phyloP scores from a whole-genome alignment of 2,888 invertebrate species.

The Ectropis crepuscularia region DNA sequence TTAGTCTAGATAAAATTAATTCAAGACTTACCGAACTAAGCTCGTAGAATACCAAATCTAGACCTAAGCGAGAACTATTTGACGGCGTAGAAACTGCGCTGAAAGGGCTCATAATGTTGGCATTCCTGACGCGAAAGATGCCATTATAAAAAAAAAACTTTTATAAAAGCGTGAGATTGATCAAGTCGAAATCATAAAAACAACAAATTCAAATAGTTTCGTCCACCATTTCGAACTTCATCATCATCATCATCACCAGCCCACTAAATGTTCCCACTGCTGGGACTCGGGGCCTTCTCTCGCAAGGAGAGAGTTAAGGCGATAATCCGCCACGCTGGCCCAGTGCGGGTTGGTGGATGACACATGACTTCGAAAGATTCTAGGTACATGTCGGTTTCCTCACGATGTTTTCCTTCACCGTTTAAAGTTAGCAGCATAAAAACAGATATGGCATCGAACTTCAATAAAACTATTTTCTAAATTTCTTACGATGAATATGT shows the following conservation, averaged over 20 bases:
- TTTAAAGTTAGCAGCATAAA: too few relatives aligned
- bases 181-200: slow-evolving; percentile 33
- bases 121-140: slow-evolving; percentile 49
- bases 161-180: slow-evolving; percentile 46
- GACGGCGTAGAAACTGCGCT: slow-evolving; percentile 46
- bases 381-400: too few relatives aligned
- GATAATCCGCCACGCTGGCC: too few relatives aligned
- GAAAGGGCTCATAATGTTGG: slow-evolving; percentile 50
- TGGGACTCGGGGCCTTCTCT: too few relatives aligned
- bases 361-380: too few relatives aligned
- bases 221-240: slow-evolving; percentile 42
- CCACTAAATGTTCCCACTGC: too few relatives aligned
- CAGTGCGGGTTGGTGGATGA: too few relatives aligned
- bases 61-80: slow-evolving; percentile 44
- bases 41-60: slow-evolving; percentile 38
- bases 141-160: slow-evolving; percentile 47
- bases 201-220: slow-evolving; percentile 42
- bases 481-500: slow-evolving; percentile 44
- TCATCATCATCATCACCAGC: too few relatives aligned
- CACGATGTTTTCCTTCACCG: too few relatives aligned
- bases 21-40: slow-evolving; percentile 38
- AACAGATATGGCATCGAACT: too few relatives aligned
- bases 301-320: too few relatives aligned
- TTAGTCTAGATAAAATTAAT: slow-evolving; percentile 41
- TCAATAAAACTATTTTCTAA: slow-evolving; percentile 45